These are phyloP conservation scores for Zelostemma sp. DNA, from an alignment of 1,140 invertebrate genomes.

Conservation along the genomic window DNA sequence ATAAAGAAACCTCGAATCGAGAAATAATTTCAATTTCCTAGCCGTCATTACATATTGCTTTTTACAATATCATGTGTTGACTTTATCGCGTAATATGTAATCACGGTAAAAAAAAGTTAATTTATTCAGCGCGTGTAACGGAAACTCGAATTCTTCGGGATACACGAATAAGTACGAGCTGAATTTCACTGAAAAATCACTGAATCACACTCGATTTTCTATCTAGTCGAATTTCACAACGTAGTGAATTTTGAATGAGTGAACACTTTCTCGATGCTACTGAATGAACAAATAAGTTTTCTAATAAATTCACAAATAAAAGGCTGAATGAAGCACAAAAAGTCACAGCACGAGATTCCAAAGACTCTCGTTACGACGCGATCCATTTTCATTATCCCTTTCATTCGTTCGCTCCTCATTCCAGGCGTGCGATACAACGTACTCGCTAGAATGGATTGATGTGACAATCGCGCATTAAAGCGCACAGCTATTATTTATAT, in stretches of 20 bases:
- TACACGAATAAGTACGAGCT: constrained; percentile 1
- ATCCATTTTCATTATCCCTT: constrained; percentile 51
- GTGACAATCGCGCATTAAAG: constrained; percentile 29
- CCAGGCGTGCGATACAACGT: constrained; percentile 34
- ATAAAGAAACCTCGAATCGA: background rate
- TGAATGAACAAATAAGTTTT: background rate
- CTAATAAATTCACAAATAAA: background rate
- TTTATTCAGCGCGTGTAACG: constrained; percentile 43
- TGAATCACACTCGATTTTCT: no score
- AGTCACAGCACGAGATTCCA: constrained; percentile 32
- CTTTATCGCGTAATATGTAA: constrained; percentile 14
- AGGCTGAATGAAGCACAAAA: constrained; percentile 7
- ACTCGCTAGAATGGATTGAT: constrained; percentile 21
- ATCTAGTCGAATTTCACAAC: no score
- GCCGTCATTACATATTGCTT: constrained; percentile 25
- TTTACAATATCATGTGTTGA: constrained; percentile 38
- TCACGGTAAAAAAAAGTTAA: constrained; percentile 41
- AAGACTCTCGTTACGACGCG: constrained; percentile 37
- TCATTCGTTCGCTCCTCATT: constrained; percentile 35
- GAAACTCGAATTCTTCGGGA: constrained; percentile 35
- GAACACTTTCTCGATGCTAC: no score
- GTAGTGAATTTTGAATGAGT: no score
- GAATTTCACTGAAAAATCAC: background rate
- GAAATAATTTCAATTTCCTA: constrained; percentile 23
- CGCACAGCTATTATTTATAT: no score